phyloP scores from a whole-genome alignment of 1,140 invertebrate genomes.

The Pogonomyrmex californicus region DNA sequence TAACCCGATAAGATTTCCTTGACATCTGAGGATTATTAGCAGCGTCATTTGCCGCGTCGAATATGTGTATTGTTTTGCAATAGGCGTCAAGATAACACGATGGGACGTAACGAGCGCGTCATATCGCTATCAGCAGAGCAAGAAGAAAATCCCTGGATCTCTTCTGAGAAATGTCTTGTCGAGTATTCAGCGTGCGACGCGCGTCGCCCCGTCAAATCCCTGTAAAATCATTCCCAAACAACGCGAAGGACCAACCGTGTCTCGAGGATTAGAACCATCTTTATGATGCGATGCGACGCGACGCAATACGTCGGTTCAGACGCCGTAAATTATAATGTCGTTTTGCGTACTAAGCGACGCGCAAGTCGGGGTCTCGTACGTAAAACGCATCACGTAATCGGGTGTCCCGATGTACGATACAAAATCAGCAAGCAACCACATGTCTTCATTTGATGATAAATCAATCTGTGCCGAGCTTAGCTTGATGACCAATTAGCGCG shows the following conservation, averaged over 20 bases:
- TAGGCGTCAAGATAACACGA: constrained; percentile 25
- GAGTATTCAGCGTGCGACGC: not conserved
- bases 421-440: constrained; percentile 41
- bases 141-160: not conserved
- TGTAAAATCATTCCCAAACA: constrained; percentile 31
- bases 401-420: constrained; percentile 34
- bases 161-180: not conserved
- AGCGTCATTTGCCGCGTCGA: constrained; percentile 25
- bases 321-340: constrained; percentile 7
- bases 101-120: not conserved
- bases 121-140: not conserved
- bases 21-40: constrained; percentile 15
- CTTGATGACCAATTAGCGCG: constrained; percentile 21
- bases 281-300: not conserved
- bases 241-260: constrained; percentile 4
- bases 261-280: constrained; percentile 3
- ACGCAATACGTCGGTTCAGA: not conserved
- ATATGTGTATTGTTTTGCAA: not conserved
- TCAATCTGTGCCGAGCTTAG: constrained; percentile 27
- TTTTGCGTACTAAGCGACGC: not conserved
- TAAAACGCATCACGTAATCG: constrained; percentile 14
- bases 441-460: constrained; percentile 47
- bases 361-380: not conserved
- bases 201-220: not conserved
- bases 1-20: constrained; percentile 64